Percentiles rank a stretch among this genome's conserved stretches.
These are phyloP conservation scores for Andrena chrysosceles DNA, from an alignment of 2,888 invertebrate species.

Conservation along the genomic window DNA sequence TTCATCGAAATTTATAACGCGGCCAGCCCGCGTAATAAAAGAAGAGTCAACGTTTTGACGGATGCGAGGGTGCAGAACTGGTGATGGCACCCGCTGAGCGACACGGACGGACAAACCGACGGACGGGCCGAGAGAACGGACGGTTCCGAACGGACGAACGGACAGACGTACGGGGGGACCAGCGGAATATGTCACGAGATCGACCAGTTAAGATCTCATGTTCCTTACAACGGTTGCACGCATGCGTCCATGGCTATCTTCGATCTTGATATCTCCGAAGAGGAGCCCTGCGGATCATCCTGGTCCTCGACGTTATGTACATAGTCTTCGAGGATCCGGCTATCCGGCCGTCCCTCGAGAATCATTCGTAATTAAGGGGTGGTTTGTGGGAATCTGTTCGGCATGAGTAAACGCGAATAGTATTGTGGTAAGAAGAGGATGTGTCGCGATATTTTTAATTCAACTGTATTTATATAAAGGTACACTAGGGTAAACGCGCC, in stretches of 20 bases:
- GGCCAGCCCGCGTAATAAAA: slow-evolving; percentile 67
- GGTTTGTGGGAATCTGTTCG: neutral
- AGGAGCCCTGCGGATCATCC: slow-evolving; percentile 64
- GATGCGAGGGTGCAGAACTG: slow-evolving; percentile 83
- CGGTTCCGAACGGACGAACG: slow-evolving; percentile 72
- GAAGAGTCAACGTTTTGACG: slow-evolving; percentile 78
- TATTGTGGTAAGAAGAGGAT: no score
- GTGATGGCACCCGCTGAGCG: slow-evolving; percentile 83
- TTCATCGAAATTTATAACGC: slow-evolving; percentile 71
- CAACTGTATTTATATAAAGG: no score
- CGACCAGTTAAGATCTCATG: slow-evolving; percentile 82
- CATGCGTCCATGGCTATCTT: slow-evolving; percentile 71
- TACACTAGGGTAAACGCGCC: no score
- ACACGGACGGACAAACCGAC: slow-evolving; percentile 79
- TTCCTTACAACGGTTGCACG: slow-evolving; percentile 73
- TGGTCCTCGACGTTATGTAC: slow-evolving; percentile 16
- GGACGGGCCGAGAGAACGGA: slow-evolving; percentile 71
- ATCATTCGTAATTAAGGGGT: slow-evolving; percentile 46
- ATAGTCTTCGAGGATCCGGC: slow-evolving; percentile 12
- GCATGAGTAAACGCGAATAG: neutral
- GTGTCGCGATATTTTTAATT: no score
- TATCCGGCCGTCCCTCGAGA: slow-evolving; percentile 9
- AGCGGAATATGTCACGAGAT: slow-evolving; percentile 78
- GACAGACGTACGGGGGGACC: slow-evolving; percentile 71
- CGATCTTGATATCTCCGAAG: slow-evolving; percentile 74